phyloP scores from a whole-genome alignment of 2,888 invertebrate species.

The Cryptocephalus primarius region DNA sequence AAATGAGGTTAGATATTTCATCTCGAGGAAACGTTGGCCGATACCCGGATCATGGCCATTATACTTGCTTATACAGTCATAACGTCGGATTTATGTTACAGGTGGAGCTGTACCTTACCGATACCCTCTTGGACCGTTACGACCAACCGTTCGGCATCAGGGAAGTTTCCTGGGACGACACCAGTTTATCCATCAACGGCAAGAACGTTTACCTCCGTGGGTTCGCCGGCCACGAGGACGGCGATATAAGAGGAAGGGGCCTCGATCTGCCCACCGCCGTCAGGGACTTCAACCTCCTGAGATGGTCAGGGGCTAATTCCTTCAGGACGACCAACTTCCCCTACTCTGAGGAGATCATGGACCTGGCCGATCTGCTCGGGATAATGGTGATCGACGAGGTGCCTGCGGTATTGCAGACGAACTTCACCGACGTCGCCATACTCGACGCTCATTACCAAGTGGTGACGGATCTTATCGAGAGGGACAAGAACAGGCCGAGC shows the following conservation, averaged over 20 bases:
- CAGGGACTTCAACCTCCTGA: slow-evolving; percentile 84
- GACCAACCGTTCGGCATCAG: slow-evolving; percentile 81
- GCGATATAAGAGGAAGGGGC: slow-evolving; percentile 87
- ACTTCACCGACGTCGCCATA: slow-evolving; percentile 43
- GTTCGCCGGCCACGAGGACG: slow-evolving; percentile 92
- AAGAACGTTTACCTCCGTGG: slow-evolving; percentile 82
- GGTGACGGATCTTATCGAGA: slow-evolving; percentile 71
- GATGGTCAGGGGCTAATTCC: slow-evolving; percentile 90
- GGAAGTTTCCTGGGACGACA: slow-evolving; percentile 66
- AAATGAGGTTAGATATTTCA: no score
- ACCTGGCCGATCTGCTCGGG: slow-evolving; percentile 82
- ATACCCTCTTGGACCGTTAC: slow-evolving; percentile 59
- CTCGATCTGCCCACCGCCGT: slow-evolving; percentile 77
- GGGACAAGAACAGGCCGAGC: slow-evolving; percentile 92
- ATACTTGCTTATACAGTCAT: no score
- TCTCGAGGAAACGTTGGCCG: no score
- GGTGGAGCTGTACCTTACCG: not conserved
- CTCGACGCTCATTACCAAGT: slow-evolving; percentile 74
- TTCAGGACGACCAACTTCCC: slow-evolving; percentile 97
- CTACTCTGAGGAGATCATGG: slow-evolving; percentile 93
- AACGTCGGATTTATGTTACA: not conserved
- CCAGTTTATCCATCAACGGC: slow-evolving; percentile 66
- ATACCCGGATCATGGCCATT: no score
- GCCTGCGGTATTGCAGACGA: slow-evolving; percentile 85
- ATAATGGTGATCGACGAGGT: slow-evolving; percentile 93